Evolutionary conservation across 1,140 invertebrate genomes (phyloP).

Genomic region (Brevipalpus yothersi): DNA sequence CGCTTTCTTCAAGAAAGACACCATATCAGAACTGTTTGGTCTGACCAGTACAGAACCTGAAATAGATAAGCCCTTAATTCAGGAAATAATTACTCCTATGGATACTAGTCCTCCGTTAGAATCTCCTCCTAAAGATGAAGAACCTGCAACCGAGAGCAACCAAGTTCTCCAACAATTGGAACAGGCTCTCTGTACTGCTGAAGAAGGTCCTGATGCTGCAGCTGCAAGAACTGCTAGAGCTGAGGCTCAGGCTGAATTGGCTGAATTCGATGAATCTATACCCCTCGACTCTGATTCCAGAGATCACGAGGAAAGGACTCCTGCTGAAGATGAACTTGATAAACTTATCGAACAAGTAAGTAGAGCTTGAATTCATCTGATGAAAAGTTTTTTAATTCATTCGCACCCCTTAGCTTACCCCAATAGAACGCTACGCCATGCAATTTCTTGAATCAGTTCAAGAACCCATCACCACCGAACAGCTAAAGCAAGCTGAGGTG

Average conservation of each 20-base stretch:
- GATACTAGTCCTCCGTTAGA: conserved; percentile 17
- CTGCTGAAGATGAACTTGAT: conserved; percentile 56
- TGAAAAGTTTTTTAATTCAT: no score
- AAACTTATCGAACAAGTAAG: conserved; percentile 52
- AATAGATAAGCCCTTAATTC: background rate
- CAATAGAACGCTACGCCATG: conserved; percentile 80
- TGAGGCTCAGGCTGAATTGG: conserved; percentile 74
- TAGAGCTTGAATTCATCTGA: background rate
- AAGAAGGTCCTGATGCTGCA: conserved; percentile 79
- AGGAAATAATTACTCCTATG: conserved; percentile 27
- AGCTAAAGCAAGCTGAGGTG: conserved; percentile 58
- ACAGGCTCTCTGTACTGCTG: conserved; percentile 56
- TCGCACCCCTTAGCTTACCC: conserved; percentile 37
- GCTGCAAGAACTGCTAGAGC: conserved; percentile 69
- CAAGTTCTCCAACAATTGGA: conserved; percentile 1
- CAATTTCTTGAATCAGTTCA: conserved; percentile 63
- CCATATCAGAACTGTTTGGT: conserved; percentile 75
- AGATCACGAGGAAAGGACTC: conserved; percentile 34
- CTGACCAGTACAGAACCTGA: conserved; percentile 32
- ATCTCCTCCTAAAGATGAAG: background rate
- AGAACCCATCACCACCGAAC: conserved; percentile 56
- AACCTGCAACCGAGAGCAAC: background rate
- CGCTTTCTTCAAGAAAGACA: conserved; percentile 78
- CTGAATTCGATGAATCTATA: conserved; percentile 89
- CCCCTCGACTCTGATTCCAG: conserved; percentile 48